These are phyloP conservation scores for Euplagia quadripunctaria DNA, from an alignment of 2,888 invertebrate species.

Conservation along the genomic window DNA sequence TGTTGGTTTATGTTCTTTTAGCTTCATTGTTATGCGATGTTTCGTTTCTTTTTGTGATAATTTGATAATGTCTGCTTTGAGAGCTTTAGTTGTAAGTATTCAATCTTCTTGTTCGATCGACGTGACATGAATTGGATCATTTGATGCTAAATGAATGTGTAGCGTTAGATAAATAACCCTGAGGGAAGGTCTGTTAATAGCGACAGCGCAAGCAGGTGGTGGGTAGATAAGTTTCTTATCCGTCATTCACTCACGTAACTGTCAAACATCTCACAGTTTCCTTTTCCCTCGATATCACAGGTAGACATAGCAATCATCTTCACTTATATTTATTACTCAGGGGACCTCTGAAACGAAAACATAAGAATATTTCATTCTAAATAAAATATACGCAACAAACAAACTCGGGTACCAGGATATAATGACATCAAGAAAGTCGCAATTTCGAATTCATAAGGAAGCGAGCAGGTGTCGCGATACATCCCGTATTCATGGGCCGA, in stretches of 20 bases:
- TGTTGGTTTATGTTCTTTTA: constrained; percentile 82
- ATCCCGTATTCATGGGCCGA: constrained; percentile 86
- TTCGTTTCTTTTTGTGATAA: constrained; percentile 69
- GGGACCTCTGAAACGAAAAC: constrained; percentile 36
- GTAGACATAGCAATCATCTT: constrained; percentile 24
- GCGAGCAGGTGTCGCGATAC: constrained; percentile 81
- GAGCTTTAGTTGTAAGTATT: constrained; percentile 54
- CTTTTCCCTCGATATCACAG: constrained; percentile 15
- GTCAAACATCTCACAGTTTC: constrained; percentile 24
- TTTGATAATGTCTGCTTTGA: constrained; percentile 63
- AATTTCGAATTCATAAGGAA: constrained; percentile 83
- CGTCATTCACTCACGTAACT: constrained; percentile 26
- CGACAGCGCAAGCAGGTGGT: constrained; percentile 9
- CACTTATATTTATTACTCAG: constrained; percentile 26
- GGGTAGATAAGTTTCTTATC: constrained; percentile 9
- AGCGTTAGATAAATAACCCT: constrained; percentile 34
- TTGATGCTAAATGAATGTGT: constrained; percentile 44
- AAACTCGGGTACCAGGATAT: constrained; percentile 61
- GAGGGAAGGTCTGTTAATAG: constrained; percentile 13
- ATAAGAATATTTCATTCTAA: constrained; percentile 38
- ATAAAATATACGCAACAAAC: constrained; percentile 47
- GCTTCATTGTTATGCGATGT: constrained; percentile 74
- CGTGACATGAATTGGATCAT: constrained; percentile 53
- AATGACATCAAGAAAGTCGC: constrained; percentile 74
- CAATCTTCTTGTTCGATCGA: constrained; percentile 55